Percentiles rank a stretch among this genome's conserved stretches.
Evolutionary conservation across 2,888 invertebrate genomes (phyloP).

Genomic region (Parnassius apollo): DNA sequence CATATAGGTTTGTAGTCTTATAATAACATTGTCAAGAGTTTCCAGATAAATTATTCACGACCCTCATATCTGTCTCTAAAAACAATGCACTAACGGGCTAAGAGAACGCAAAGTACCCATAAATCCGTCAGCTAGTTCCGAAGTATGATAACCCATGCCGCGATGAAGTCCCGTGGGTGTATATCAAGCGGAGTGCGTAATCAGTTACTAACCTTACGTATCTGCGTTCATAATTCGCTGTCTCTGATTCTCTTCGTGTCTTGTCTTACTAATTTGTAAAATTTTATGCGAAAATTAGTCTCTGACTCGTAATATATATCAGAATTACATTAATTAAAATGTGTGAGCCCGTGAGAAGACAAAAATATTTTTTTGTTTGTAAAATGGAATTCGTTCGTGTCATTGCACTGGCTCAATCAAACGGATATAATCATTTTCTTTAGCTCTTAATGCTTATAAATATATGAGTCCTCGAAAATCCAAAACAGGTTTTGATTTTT

Average conservation of each 20-base stretch:
- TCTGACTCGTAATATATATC: too few relatives aligned
- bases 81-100: slow-evolving; percentile 19
- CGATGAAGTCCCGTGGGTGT: slow-evolving; percentile 19
- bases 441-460: too few relatives aligned
- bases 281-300: neutral
- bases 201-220: slow-evolving; percentile 21
- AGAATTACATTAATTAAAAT: too few relatives aligned
- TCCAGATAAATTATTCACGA: slow-evolving; percentile 5
- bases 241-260: slow-evolving; percentile 5
- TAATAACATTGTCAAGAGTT: too few relatives aligned
- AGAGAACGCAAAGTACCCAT: slow-evolving; percentile 15
- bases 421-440: too few relatives aligned
- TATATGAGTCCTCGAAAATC: too few relatives aligned
- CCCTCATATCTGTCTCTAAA: slow-evolving; percentile 19
- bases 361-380: too few relatives aligned
- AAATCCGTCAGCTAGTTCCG: slow-evolving; percentile 22
- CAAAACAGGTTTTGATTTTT: too few relatives aligned
- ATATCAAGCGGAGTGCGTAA: slow-evolving; percentile 20
- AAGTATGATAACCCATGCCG: slow-evolving; percentile 20
- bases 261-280: slow-evolving; percentile 2
- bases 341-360: too few relatives aligned
- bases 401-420: too few relatives aligned
- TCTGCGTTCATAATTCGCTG: slow-evolving; percentile 23
- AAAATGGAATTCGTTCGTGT: too few relatives aligned
- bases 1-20: neutral